Conservation (phyloP, 2,797 vertebrate genomes). For the Leucoraja ocellata region DNA sequence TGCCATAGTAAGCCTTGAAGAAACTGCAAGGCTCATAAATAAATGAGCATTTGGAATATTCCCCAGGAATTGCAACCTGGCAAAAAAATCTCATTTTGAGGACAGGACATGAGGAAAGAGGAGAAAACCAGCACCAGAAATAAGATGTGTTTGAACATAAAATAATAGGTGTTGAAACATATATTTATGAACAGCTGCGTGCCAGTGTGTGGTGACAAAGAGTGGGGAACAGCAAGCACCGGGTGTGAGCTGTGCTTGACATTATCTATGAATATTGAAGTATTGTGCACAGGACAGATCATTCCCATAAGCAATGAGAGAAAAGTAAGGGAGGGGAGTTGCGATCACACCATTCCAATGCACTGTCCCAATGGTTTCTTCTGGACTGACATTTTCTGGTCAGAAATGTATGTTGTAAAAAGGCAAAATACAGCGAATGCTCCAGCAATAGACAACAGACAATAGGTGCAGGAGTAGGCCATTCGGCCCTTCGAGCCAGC, state of each 20-base stretch:
- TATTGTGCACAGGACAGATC: not conserved
- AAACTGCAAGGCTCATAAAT: not conserved
- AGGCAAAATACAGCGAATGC: no score
- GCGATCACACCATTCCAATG: not conserved
- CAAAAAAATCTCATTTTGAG: not conserved
- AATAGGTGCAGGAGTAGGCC: no score
- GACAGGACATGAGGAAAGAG: not conserved
- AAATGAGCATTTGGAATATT: not conserved
- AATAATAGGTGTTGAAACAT: conserved; percentile 30
- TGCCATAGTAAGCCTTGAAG: not conserved
- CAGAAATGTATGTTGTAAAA: not conserved
- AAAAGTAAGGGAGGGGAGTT: not conserved
- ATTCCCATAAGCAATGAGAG: not conserved
- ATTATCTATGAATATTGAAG: not conserved
- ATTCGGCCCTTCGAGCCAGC: no score
- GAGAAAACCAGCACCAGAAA: not conserved
- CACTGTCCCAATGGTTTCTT: not conserved
- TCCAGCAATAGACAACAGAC: no score
- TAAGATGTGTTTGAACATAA: not conserved
- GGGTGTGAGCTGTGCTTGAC: not conserved
- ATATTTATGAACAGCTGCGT: not conserved
- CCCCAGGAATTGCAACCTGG: not conserved
- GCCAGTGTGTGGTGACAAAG: not conserved
- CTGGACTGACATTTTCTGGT: not conserved
- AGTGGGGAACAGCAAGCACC: not conserved